Evolutionary conservation across 2,888 invertebrate species (phyloP), one percentile per base, ranked within the genome.

Genomic region (Tiliacea citrago): DNA sequence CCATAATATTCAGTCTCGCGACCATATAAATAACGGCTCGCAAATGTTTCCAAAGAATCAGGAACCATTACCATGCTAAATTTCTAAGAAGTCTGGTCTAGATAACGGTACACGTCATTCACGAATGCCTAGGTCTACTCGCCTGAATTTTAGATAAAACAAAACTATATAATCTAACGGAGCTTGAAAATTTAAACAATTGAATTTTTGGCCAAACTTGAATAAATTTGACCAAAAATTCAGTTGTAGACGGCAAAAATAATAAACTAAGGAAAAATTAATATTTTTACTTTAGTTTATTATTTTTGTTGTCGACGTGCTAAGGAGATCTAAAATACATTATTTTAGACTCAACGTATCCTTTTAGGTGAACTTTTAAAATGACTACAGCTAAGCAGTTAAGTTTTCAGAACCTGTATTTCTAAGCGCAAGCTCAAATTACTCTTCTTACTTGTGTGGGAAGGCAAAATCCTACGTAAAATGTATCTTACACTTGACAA

Each of bases 21-120:
- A 90, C 93, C 86, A 89, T 86, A 90, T 94, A 86, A 76, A 73
- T 88, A 95, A 95, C 95, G 94, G 95, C 88, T 82, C 83, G 84
- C 85, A 84, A 92, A 91, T 92, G 89, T 91, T 92, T 93, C 91
- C 88, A 84, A 89, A 90, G 91, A 92, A 92, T 83, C 85, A 85
- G 88, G 78, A 84, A 89, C 90, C 91, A 92, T 92, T 92, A 92
- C 88, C 86, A 92, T 92, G 89, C 88, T 91, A 91, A 92, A 92
- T 91, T 91, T 89, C 88, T 91, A 91, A 88, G 91, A 92, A 92
- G 88, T 88, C 90, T 90, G 89, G 79, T 81, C 85, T 88, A 79
- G 73, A 78, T 92, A 93, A 93, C 92, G 92, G 93, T 66, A 88
- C 84, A 66, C 57, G 72, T 78, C 77, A 88, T 90, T 85, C 74